phyloP scores from a whole-genome alignment of 2,888 invertebrate genomes.

The Drosophila meridiana region DNA sequence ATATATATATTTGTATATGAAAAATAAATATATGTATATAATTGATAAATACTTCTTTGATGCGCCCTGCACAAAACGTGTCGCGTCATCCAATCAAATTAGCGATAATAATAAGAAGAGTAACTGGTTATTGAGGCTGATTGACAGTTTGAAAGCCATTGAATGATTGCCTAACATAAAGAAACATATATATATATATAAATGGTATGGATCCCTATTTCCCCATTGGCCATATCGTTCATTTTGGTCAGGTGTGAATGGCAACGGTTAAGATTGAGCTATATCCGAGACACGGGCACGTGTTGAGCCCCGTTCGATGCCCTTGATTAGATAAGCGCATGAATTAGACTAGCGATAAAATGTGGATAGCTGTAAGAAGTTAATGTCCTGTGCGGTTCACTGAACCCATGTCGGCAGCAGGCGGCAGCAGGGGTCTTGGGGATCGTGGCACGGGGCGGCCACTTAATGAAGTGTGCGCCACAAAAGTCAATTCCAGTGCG shows the following conservation, averaged over 20 bases:
- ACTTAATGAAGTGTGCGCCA: conserved; percentile 36
- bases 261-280: conserved; percentile 8
- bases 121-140: conserved; percentile 16
- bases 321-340: conserved; percentile 28
- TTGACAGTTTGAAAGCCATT: conserved; percentile 13
- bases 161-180: conserved; percentile 7
- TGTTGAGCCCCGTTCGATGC: conserved; percentile 11
- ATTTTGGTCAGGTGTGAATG: background rate
- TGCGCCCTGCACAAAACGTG: conserved; percentile 31
- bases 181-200: background rate
- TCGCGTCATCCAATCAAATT: conserved; percentile 67
- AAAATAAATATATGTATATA: background rate
- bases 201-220: background rate
- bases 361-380: conserved; percentile 11
- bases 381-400: conserved; percentile 38
- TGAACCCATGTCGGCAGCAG: conserved; percentile 11
- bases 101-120: conserved; percentile 18
- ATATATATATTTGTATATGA: background rate
- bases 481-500: conserved; percentile 23
- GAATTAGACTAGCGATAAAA: conserved; percentile 18
- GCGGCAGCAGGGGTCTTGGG: background rate
- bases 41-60: conserved; percentile 1
- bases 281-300: conserved; percentile 12
- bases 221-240: conserved; percentile 27
- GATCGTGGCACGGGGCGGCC: background rate